Evolutionary conservation across 2,797 vertebrate species (phyloP), one percentile per base, ranked within the genome.

Genomic region (Acanthopagrus latus): DNA sequence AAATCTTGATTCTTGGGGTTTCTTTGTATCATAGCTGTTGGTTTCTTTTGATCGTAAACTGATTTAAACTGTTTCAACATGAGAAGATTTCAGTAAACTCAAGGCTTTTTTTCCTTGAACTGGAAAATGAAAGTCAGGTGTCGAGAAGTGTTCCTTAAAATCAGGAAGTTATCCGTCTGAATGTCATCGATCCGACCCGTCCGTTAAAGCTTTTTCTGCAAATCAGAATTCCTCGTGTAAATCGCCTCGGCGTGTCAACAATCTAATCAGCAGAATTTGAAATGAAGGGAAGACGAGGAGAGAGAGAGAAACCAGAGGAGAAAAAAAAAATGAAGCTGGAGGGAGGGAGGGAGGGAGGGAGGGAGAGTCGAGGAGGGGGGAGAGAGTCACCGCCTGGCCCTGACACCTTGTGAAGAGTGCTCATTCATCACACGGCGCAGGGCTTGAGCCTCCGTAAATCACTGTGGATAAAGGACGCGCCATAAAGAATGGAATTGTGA

Each of bases 361-460:
- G 33, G 64, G 20, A 47, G 4, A 23, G 50, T 14, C 1, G 50
- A 57, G 38, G 16, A 0, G 29, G 2, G 13, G 17, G 52, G 33
- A 70, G 62, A 25, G 81, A 58, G 88, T 52, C 75, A 25, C 68
- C 18, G 54, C 90, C 89, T 85, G 91, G 91, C 91, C 92, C 93
- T 94, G 94, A 93, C 93, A 94, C 91, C 90, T 91, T 87, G 88
- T 88, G 89, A 91, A 87, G 93, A 93, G 90, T 76, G 84, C 88
- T 94, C 94, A 94, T 95, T 94, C 94, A 94, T 95, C 94, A 95
- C 91, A 62, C 89, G 69, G 85, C 75, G 71, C 74, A 38, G 90
- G 81, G 90, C 92, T 80, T 85, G 88, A 92, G 92, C 90, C 89
- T 81, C 90, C 81, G 91, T 94, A 95, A 95, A 95, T 95, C 94